Conservation (phyloP, 2,797 vertebrate genomes). For the Pseudomugil tenellus region DNA sequence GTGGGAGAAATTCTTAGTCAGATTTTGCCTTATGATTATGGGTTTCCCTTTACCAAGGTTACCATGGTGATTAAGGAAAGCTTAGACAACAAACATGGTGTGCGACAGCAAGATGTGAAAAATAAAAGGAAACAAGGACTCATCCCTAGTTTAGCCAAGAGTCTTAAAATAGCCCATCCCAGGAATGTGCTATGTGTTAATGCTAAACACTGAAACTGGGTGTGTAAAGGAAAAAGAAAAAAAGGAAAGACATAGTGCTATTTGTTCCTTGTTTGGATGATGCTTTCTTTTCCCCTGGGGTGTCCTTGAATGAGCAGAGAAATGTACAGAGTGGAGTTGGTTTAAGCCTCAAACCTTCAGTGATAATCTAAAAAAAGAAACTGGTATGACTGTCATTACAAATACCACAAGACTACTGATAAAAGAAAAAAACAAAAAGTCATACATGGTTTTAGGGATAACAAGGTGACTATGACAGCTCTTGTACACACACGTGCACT, state of each 20-base stretch:
- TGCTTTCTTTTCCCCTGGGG: slow-evolving; percentile 10
- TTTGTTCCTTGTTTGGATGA: slow-evolving; percentile 14
- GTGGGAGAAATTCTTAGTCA: slow-evolving; percentile 58
- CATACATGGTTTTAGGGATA: slow-evolving; percentile 28
- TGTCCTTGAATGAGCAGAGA: slow-evolving; percentile 16
- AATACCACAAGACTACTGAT: no score
- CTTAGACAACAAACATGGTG: slow-evolving; percentile 66
- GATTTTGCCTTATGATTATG: slow-evolving; percentile 63
- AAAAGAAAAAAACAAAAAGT: not conserved
- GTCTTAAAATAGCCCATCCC: slow-evolving; percentile 52
- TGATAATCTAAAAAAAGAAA: not conserved
- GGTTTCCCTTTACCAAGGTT: slow-evolving; percentile 70
- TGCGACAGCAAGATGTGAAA: slow-evolving; percentile 47
- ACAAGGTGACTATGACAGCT: not conserved
- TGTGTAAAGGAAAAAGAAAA: slow-evolving; percentile 37
- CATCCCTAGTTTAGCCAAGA: slow-evolving; percentile 64
- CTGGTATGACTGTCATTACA: no score
- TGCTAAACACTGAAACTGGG: slow-evolving; percentile 42
- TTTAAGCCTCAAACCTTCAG: slow-evolving; percentile 16
- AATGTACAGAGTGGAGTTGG: not conserved
- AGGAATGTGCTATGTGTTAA: slow-evolving; percentile 7
- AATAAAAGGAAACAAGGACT: slow-evolving; percentile 68
- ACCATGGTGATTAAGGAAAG: slow-evolving; percentile 60
- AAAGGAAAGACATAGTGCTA: slow-evolving; percentile 14
- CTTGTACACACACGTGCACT: not conserved